Evolutionary conservation across 1,140 invertebrate species (phyloP), one percentile per base, ranked within the genome.

Genomic region (Pomacea maculata): DNA sequence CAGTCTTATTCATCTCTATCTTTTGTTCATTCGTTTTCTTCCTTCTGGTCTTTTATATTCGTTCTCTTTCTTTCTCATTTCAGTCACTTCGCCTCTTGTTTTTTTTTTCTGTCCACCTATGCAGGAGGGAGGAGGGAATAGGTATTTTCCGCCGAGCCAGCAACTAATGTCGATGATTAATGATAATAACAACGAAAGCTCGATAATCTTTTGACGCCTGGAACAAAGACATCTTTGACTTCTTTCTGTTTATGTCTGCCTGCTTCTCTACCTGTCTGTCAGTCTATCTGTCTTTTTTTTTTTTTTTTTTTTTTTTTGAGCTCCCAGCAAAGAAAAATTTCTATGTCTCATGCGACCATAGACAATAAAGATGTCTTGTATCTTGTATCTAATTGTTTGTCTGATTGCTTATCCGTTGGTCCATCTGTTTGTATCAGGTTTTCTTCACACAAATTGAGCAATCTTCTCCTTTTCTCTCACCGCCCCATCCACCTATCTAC

Each of bases 231-330:
- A 45, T 45, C 34, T 64, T 19, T 5, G 63, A 1, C 34, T 77
- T 8, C 6, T 45, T 45, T 64, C 1, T 34, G 19, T 63, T n/a
- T 73, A 67, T 25, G 52, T 55, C 78, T 79, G 34, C 29, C 57
- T 78, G 63, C 65, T 29, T 68, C 65, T 67, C 29, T 78, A 9
- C 7, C 29, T 78, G 1, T 78, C 34, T 68, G 10, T 78, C 76
- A 65, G 15, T 68, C 7, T 78, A 3, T 64, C 57, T 9, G 14
- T 78, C 75, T n/a, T n/a, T n/a, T n/a, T n/a, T n/a, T n/a, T n/a
- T n/a, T n/a, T n/a, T 25, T 25, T 25, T 25, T 25, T 25, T 25
- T 25, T 25, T 25, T 25, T 25, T 25, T 25, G 0, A 25, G 25
- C 25, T 25, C 25, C 25, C 25, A 25, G 0, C 25, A 25, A 25